Percentiles rank a stretch among this genome's conserved stretches.
Evolutionary conservation across 2,797 vertebrate genomes (phyloP).

Genomic region (Leptodactylus fallax): DNA sequence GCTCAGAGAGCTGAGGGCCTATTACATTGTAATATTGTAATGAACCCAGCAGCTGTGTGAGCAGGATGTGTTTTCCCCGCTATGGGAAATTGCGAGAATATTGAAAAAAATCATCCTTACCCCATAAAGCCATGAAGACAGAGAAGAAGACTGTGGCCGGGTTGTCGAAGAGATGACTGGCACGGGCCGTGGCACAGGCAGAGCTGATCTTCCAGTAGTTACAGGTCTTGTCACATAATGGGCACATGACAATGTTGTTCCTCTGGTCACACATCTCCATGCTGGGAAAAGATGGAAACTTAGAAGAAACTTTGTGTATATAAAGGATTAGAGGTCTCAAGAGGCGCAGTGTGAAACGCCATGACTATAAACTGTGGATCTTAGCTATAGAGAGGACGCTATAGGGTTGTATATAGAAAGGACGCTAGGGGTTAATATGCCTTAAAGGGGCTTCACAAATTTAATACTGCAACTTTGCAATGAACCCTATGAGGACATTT

Average conservation of each 20-base stretch:
- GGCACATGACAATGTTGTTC: constrained; percentile 97
- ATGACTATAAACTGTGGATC: background rate
- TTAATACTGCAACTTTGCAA: too few relatives aligned
- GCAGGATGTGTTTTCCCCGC: too few relatives aligned
- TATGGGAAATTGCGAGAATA: background rate
- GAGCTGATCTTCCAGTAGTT: constrained; percentile 95
- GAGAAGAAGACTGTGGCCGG: constrained; percentile 98
- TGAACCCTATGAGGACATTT: too few relatives aligned
- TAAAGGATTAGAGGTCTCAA: background rate
- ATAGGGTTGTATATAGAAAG: background rate
- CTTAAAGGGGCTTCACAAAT: too few relatives aligned
- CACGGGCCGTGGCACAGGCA: constrained; percentile 90
- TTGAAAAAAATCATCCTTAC: constrained; percentile 77
- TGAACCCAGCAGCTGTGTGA: too few relatives aligned
- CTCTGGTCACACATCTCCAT: constrained; percentile 95
- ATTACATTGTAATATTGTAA: too few relatives aligned
- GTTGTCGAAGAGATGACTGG: constrained; percentile 97
- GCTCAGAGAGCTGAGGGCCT: too few relatives aligned
- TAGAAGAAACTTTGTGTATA: background rate
- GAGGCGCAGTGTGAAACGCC: background rate
- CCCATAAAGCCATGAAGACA: constrained; percentile 97
- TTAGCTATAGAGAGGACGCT: background rate
- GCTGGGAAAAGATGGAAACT: constrained; percentile 73
- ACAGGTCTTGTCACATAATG: constrained; percentile 91
- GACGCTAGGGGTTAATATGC: too few relatives aligned